A percentile compares a stretch with the other conserved stretches of the same genome.
Conservation (phyloP, 2,888 invertebrate species). For the Ichneumon xanthorius region DNA sequence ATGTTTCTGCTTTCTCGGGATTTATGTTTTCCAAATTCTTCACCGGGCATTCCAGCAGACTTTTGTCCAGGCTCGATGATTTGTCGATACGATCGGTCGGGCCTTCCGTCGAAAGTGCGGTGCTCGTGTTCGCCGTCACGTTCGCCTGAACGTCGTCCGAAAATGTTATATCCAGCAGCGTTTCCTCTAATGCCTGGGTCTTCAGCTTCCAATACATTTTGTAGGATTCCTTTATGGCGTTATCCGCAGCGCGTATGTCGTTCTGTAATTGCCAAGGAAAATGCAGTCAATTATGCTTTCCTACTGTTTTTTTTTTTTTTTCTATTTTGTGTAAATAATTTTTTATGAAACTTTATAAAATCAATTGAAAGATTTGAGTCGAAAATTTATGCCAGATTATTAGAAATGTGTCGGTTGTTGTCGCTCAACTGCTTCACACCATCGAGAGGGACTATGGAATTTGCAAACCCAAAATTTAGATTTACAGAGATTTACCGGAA, state of each 20-base stretch:
- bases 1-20: constrained; percentile 55
- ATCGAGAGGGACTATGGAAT: no score
- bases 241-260: constrained; percentile 92
- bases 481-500: no score
- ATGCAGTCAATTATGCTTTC: neutral
- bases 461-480: no score
- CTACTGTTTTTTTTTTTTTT: neutral
- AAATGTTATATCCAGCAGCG: constrained; percentile 87
- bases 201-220: constrained; percentile 93
- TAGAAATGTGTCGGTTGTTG: neutral
- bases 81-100: constrained; percentile 13
- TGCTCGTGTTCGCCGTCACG: constrained; percentile 67
- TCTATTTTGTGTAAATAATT: neutral
- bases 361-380: neutral
- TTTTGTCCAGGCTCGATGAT: constrained; percentile 33
- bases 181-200: constrained; percentile 90
- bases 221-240: constrained; percentile 91
- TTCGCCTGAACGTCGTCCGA: constrained; percentile 78
- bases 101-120: neutral
- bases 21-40: constrained; percentile 73
- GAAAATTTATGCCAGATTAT: neutral
- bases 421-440: no score
- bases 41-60: neutral
- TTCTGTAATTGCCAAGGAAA: constrained; percentile 85
- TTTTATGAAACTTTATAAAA: neutral